Evolutionary conservation across 2,888 invertebrate genomes (phyloP).

Genomic region (Orthosia gothica): DNA sequence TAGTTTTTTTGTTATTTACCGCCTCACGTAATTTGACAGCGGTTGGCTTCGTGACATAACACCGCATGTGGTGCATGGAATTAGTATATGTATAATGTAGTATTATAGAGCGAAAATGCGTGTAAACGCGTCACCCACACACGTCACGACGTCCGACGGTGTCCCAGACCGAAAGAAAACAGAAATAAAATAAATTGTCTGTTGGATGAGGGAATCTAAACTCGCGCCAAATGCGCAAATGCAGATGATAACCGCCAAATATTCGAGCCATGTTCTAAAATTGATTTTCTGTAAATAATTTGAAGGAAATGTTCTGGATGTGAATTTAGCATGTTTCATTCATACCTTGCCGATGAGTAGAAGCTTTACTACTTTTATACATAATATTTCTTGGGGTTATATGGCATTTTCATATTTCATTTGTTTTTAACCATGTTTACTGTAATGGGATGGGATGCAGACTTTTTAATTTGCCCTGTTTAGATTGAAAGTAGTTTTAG

Average conservation of each 20-base stretch:
- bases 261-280: slow-evolving; percentile 36
- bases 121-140: slow-evolving; percentile 17
- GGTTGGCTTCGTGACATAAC: slow-evolving; percentile 12
- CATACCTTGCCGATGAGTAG: neutral
- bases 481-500: neutral
- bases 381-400: neutral
- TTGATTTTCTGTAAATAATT: slow-evolving; percentile 12
- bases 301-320: slow-evolving; percentile 1
- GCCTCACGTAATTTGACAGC: slow-evolving; percentile 13
- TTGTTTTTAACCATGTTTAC: neutral
- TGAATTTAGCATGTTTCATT: slow-evolving; percentile 17
- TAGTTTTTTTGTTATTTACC: slow-evolving; percentile 20
- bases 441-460: neutral
- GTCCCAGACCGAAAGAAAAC: slow-evolving; percentile 43
- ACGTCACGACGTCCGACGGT: slow-evolving; percentile 24
- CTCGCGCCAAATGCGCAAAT: slow-evolving; percentile 69
- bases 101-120: slow-evolving; percentile 7
- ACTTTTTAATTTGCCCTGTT: slow-evolving; percentile 1
- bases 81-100: neutral
- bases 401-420: neutral
- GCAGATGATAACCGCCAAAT: slow-evolving; percentile 47
- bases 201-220: slow-evolving; percentile 53
- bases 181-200: slow-evolving; percentile 56
- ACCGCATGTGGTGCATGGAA: slow-evolving; percentile 10
- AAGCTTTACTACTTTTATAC: neutral